These are phyloP conservation scores for Phoenoteleia sp. DNA, from an alignment of 2,888 invertebrate species.

Conservation along the genomic window DNA sequence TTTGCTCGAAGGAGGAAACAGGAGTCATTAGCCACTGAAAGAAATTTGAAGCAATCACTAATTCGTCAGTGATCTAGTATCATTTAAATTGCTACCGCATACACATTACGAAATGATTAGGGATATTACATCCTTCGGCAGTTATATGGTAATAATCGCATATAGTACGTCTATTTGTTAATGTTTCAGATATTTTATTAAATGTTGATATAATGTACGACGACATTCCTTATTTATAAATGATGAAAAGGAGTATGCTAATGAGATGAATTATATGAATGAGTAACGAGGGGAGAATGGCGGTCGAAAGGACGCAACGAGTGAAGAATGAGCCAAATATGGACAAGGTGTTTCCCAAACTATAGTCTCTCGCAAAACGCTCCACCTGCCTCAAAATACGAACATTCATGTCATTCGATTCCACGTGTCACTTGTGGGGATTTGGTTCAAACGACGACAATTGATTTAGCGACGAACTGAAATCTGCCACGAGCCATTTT, in stretches of 20 bases:
- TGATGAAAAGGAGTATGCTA: conserved; percentile 46
- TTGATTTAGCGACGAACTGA: not conserved
- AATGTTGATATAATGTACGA: conserved; percentile 86
- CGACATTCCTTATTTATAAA: conserved; percentile 85
- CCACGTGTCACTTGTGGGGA: conserved; percentile 52
- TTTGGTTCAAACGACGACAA: conserved; percentile 36
- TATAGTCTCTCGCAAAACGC: conserved; percentile 75
- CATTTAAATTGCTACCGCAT: conserved; percentile 80
- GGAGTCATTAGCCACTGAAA: conserved; percentile 31
- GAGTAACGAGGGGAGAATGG: conserved; percentile 43
- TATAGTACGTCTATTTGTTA: conserved; percentile 84
- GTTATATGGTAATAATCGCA: conserved; percentile 82
- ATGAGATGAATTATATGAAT: conserved; percentile 62
- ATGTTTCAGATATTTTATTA: conserved; percentile 86
- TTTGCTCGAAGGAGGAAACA: conserved; percentile 40
- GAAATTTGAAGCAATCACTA: conserved; percentile 73
- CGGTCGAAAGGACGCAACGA: conserved; percentile 46
- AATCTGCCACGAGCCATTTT: conserved; percentile 51
- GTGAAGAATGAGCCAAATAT: conserved; percentile 55
- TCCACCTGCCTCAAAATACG: conserved; percentile 75
- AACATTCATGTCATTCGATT: conserved; percentile 68
- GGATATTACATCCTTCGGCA: conserved; percentile 78
- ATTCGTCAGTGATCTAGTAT: conserved; percentile 77
- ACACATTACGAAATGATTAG: conserved; percentile 78
- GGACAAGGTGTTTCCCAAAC: conserved; percentile 61